phyloP scores from a whole-genome alignment of 2,113 vertebrate species.

The Eurystomus gularis region DNA sequence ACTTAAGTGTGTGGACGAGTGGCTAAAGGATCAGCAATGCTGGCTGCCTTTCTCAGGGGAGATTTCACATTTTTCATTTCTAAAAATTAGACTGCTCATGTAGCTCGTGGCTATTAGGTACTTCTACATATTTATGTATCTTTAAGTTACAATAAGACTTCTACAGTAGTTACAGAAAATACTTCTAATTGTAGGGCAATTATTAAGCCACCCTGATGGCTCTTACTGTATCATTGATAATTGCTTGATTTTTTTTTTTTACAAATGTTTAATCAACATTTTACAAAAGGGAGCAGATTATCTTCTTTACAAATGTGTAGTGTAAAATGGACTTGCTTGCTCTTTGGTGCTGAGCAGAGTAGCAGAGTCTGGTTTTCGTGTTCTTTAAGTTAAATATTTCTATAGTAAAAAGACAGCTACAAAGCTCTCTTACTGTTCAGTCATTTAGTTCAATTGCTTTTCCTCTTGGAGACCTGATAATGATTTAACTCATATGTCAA shows the following conservation, averaged over 20 bases:
- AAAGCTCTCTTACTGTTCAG: background rate
- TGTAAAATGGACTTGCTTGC: background rate
- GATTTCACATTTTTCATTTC: conserved; percentile 26
- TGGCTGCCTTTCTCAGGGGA: background rate
- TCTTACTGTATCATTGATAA: background rate
- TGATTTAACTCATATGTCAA: background rate
- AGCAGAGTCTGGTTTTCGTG: background rate
- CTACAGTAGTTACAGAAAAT: background rate
- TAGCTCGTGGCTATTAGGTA: background rate
- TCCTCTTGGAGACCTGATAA: background rate
- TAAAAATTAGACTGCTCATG: background rate
- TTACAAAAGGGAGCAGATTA: background rate
- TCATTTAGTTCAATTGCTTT: background rate
- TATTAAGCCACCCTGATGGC: background rate
- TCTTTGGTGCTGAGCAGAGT: background rate
- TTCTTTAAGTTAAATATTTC: background rate
- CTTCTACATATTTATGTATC: background rate
- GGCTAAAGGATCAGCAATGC: too few species aligned
- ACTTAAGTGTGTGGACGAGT: too few species aligned
- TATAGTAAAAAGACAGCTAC: background rate
- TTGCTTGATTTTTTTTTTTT: background rate
- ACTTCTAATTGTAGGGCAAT: conserved; percentile 6
- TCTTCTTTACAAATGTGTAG: background rate
- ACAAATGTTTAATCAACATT: background rate
- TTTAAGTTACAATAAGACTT: background rate